Conservation (phyloP, 1,140 invertebrate species). For the Drosophila lacertosa region DNA sequence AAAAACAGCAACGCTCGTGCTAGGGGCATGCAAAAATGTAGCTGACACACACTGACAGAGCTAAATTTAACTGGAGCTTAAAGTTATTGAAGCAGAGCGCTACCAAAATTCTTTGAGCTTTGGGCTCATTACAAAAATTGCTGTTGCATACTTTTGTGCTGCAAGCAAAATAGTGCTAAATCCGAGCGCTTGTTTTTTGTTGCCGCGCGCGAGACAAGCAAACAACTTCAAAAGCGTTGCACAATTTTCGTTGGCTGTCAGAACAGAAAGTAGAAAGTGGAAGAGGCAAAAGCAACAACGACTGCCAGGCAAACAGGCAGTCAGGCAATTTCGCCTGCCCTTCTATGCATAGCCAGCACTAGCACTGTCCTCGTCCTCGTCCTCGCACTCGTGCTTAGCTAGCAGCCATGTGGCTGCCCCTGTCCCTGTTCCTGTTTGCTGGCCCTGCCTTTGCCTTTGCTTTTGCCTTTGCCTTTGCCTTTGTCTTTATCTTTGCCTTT, state of each 20-base stretch:
- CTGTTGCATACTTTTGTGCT: constrained; percentile 34
- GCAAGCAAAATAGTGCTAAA: constrained; percentile 15
- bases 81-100: constrained; percentile 14
- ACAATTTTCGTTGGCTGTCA: constrained; percentile 37
- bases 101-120: not conserved
- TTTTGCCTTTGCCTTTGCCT: not conserved
- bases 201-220: constrained; percentile 34
- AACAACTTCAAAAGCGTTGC: constrained; percentile 48
- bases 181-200: not conserved
- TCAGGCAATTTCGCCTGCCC: constrained; percentile 9
- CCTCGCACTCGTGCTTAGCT: constrained; percentile 41
- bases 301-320: constrained; percentile 1
- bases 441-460: not conserved
- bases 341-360: not conserved
- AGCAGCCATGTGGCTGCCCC: constrained; percentile 21
- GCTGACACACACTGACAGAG: constrained; percentile 2
- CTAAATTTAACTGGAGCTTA: constrained; percentile 29
- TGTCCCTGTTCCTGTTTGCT: too few species aligned
- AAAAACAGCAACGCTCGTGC: not conserved
- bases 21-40: constrained; percentile 3
- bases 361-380: constrained; percentile 4
- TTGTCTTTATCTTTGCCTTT: constrained; percentile 3
- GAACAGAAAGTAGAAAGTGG: not conserved
- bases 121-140: constrained; percentile 33
- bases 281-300: constrained; percentile 1